Conservation (phyloP, 30 jellyfish, hydroid and myxozoan species). For the Nemopilema nomurai region DNA sequence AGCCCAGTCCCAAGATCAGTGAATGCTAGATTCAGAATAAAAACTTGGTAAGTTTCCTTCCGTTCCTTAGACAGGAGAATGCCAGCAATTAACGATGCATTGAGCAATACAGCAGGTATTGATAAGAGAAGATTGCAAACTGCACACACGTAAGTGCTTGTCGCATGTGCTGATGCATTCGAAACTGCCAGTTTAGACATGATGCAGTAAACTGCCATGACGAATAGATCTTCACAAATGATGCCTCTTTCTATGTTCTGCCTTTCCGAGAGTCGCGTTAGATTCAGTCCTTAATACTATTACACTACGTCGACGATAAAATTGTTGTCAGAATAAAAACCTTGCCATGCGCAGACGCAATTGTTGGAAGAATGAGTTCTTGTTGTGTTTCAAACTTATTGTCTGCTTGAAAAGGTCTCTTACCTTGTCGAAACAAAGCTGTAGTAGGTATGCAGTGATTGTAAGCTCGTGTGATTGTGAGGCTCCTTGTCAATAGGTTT, state of each 20-base stretch:
- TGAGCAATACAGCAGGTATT: neutral
- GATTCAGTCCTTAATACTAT: neutral
- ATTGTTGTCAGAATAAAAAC: too few species aligned
- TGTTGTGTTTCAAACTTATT: too few species aligned
- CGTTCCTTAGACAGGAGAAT: neutral
- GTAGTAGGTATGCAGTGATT: too few species aligned
- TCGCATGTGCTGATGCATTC: neutral
- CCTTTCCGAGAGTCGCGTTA: neutral
- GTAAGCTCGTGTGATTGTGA: too few species aligned
- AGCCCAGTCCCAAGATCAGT: neutral
- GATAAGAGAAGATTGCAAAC: neutral
- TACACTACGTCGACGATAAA: too few species aligned
- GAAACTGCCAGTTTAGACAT: neutral
- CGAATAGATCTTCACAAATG: too few species aligned
- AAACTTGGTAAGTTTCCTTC: neutral
- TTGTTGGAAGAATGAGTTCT: too few species aligned
- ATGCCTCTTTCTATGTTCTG: too few species aligned
- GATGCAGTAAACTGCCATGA: neutral
- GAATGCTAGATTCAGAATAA: neutral
- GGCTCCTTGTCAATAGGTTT: too few species aligned
- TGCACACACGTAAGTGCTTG: neutral
- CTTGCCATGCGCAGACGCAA: too few species aligned
- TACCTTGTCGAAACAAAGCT: too few species aligned
- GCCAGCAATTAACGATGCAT: neutral
- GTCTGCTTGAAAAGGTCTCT: too few species aligned